Percentiles rank a stretch among this genome's conserved stretches.
Evolutionary conservation across 2,797 vertebrate species (phyloP).

Genomic region (Phoebastria nigripes): DNA sequence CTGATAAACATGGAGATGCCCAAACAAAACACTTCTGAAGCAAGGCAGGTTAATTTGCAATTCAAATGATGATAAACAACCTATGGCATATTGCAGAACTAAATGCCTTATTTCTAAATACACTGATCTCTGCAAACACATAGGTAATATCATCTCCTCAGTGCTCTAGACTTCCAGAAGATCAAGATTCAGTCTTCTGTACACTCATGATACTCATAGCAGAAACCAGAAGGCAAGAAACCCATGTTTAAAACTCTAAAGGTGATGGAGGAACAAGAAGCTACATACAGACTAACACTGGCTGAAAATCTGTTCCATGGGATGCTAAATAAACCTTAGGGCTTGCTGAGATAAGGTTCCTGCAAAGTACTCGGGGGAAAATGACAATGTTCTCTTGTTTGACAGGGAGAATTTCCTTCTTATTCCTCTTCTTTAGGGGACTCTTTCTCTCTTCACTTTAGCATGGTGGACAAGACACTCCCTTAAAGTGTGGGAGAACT

Average conservation of each 20-base stretch:
- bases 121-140: not conserved
- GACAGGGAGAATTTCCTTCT: not conserved
- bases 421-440: not conserved
- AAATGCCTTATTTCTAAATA: not conserved
- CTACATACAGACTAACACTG: not conserved
- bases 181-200: not conserved
- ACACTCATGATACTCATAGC: not conserved
- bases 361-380: not conserved
- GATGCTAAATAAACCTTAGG: not conserved
- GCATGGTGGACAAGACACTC: not conserved
- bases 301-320: not conserved
- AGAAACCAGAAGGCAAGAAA: not conserved
- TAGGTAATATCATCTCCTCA: not conserved
- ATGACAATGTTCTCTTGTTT: not conserved
- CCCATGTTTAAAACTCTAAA: not conserved
- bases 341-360: not conserved
- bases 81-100: not conserved
- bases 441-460: not conserved
- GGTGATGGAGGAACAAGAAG: not conserved
- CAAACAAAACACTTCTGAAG: not conserved
- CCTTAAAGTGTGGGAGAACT: not conserved
- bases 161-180: not conserved
- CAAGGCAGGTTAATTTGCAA: not conserved
- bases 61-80: not conserved
- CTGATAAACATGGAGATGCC: not conserved